Evolutionary conservation across 2,113 vertebrate species (phyloP).

Genomic region (Halichoerus grypus): DNA sequence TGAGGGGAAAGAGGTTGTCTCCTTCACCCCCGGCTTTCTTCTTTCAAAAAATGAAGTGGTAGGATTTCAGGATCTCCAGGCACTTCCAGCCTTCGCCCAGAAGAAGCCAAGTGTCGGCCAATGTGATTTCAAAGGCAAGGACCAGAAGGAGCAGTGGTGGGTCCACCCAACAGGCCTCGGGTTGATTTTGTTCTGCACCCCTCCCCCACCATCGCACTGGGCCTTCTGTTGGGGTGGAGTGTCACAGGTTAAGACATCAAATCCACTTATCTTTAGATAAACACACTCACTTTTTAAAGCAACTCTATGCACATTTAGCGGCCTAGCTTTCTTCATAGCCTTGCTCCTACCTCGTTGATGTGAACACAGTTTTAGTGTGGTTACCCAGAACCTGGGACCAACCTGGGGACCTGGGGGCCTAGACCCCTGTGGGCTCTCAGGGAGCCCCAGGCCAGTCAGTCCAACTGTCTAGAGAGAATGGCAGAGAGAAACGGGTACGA

Average conservation of each 20-base stretch:
- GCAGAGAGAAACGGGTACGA: neutral
- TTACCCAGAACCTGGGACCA: neutral
- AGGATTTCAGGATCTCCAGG: neutral
- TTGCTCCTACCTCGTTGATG: neutral
- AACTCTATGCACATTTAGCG: neutral
- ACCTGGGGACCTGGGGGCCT: neutral
- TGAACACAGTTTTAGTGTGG: neutral
- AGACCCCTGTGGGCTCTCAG: neutral
- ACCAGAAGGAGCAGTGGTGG: fast-evolving
- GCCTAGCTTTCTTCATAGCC: neutral
- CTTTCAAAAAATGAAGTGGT: neutral
- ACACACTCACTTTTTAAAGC: neutral
- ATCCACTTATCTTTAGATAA: neutral
- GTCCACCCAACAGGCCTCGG: no score
- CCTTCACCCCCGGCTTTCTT: neutral
- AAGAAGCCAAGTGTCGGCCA: neutral
- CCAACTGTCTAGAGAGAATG: neutral
- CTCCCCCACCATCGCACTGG: fast-evolving
- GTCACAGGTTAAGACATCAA: neutral
- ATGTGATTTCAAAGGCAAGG: neutral
- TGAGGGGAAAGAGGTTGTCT: neutral
- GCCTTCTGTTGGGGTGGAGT: no score
- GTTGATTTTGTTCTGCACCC: neutral
- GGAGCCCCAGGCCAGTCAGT: neutral
- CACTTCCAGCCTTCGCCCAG: neutral